Conservation (phyloP, 2,797 vertebrate genomes). For the Falco biarmicus region DNA sequence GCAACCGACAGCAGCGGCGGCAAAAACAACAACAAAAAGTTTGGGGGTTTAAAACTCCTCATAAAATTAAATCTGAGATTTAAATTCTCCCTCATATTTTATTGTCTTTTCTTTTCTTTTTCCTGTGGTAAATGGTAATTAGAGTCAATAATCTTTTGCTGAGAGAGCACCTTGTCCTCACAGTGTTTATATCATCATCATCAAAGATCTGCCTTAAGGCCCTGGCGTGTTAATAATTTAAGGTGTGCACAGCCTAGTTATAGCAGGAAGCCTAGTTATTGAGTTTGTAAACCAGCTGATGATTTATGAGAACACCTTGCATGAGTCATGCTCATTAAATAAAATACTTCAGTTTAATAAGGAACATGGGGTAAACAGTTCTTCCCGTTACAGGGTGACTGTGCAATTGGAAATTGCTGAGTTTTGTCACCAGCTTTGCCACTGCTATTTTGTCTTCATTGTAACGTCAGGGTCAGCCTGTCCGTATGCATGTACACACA, state of each 20-base stretch:
- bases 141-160: slow-evolving; percentile 97
- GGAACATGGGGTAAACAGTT: slow-evolving; percentile 84
- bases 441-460: slow-evolving; percentile 68
- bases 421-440: slow-evolving; percentile 75
- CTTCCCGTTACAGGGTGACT: slow-evolving; percentile 80
- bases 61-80: slow-evolving; percentile 85
- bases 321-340: slow-evolving; percentile 94
- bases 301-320: slow-evolving; percentile 97
- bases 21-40: slow-evolving; percentile 55
- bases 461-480: slow-evolving; percentile 12
- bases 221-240: slow-evolving; percentile 97
- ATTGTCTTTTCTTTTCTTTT: slow-evolving; percentile 85
- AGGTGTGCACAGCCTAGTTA: slow-evolving; percentile 91
- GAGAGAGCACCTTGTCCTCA: slow-evolving; percentile 97
- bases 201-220: slow-evolving; percentile 98
- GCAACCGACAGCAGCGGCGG: neutral
- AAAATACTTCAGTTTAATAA: slow-evolving; percentile 90
- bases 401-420: slow-evolving; percentile 77
- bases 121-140: slow-evolving; percentile 92
- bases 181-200: slow-evolving; percentile 96
- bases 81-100: slow-evolving; percentile 83
- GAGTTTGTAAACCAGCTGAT: slow-evolving; percentile 98
- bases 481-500: neutral
- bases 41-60: slow-evolving; percentile 73
- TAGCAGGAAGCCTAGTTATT: slow-evolving; percentile 97